These are phyloP conservation scores for Percopsis omiscomaycus DNA, from an alignment of 2,797 vertebrate genomes.

Conservation along the genomic window DNA sequence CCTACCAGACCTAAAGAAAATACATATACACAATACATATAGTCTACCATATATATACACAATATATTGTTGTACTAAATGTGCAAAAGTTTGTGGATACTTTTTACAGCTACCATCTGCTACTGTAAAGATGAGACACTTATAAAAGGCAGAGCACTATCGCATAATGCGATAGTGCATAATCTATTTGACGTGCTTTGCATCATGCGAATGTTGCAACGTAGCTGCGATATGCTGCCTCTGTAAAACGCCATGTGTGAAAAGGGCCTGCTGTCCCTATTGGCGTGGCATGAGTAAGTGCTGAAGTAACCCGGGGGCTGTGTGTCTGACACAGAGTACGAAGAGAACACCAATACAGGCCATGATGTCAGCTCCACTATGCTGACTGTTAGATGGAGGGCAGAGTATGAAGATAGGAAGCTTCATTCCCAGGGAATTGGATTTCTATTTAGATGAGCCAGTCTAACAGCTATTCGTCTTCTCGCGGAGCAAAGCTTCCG, in stretches of 20 bases:
- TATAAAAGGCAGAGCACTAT: neutral
- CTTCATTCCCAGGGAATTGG: constrained; percentile 10
- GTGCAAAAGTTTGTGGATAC: too few relatives aligned
- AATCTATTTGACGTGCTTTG: constrained; percentile 2
- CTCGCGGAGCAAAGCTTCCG: neutral
- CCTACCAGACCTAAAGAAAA: too few relatives aligned
- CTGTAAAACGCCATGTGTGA: constrained; percentile 35
- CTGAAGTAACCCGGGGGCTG: constrained; percentile 60
- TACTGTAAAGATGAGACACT: neutral
- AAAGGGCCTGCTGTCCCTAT: constrained; percentile 50
- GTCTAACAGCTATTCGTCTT: neutral
- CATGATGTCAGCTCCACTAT: constrained; percentile 58
- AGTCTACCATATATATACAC: too few relatives aligned
- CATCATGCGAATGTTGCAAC: constrained; percentile 31
- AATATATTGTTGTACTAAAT: too few relatives aligned
- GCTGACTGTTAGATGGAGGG: constrained; percentile 46
- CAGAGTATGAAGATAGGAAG: constrained; percentile 30
- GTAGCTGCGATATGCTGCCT: constrained; percentile 53
- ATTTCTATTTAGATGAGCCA: constrained; percentile 5
- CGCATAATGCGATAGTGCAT: neutral
- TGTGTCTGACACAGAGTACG: constrained; percentile 46
- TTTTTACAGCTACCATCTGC: neutral
- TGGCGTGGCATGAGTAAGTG: constrained; percentile 65
- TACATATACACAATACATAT: too few relatives aligned
- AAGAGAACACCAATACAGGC: constrained; percentile 53